A percentile compares a stretch with the other conserved stretches of the same genome.
phyloP scores from a whole-genome alignment of 2,888 invertebrate genomes.

The Drosophila suboccidentalis region DNA sequence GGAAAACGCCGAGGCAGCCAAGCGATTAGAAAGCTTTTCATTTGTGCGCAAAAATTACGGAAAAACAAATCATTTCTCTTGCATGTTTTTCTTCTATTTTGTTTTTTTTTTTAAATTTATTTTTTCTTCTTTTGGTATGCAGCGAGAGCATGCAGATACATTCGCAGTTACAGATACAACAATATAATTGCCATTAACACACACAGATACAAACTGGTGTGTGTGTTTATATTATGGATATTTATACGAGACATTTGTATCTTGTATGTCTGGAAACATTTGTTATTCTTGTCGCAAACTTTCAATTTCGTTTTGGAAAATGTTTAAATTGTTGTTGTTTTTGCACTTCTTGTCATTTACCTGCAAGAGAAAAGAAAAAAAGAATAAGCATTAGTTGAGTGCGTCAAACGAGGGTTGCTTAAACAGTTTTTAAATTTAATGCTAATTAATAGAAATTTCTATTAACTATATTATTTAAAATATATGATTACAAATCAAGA shows the following conservation, averaged over 20 bases:
- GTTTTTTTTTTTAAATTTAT: not conserved
- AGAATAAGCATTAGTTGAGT: conserved; percentile 42
- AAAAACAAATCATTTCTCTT: conserved; percentile 68
- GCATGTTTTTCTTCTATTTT: conserved; percentile 32
- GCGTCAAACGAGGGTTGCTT: conserved; percentile 46
- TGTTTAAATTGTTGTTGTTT: conserved; percentile 10
- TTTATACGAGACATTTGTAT: conserved; percentile 13
- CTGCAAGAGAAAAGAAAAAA: conserved; percentile 45
- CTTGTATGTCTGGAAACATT: conserved; percentile 39
- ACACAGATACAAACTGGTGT: not conserved
- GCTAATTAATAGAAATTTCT: not conserved
- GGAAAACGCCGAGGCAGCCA: conserved; percentile 59
- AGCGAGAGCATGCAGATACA: conserved; percentile 33
- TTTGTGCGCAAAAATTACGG: conserved; percentile 69
- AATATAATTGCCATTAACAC: conserved; percentile 40
- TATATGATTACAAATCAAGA: not conserved
- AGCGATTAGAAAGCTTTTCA: conserved; percentile 79
- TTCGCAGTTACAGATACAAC: conserved; percentile 31
- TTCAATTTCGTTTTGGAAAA: conserved; percentile 51
- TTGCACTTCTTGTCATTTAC: conserved; percentile 53
- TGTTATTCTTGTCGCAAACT: conserved; percentile 45
- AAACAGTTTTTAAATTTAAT: not conserved
- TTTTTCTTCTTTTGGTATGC: conserved; percentile 21
- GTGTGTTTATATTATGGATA: conserved; percentile 33
- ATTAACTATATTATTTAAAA: not conserved